phyloP scores from a whole-genome alignment of 2,888 invertebrate genomes.

The Drosophila longiperda region DNA sequence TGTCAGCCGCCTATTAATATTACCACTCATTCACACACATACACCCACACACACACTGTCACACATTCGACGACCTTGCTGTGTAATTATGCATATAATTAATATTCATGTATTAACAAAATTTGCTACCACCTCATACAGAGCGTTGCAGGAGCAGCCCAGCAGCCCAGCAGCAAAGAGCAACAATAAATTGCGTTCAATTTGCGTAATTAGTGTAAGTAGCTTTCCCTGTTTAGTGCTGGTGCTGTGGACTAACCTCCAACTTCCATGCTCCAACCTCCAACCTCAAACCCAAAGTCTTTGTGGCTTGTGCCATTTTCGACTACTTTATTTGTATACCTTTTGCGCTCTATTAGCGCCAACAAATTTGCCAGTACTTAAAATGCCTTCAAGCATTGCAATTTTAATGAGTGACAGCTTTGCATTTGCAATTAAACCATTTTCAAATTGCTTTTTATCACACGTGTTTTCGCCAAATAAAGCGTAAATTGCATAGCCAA shows the following conservation, averaged over 20 bases:
- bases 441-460: slow-evolving; percentile 28
- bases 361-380: slow-evolving; percentile 16
- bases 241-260: not conserved
- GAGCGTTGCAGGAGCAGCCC: slow-evolving; percentile 42
- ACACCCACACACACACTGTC: slow-evolving; percentile 15
- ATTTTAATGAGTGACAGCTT: slow-evolving; percentile 42
- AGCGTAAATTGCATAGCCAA: not conserved
- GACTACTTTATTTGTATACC: slow-evolving; percentile 12
- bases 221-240: slow-evolving; percentile 35
- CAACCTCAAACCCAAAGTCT: slow-evolving; percentile 12
- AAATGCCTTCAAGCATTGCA: slow-evolving; percentile 34
- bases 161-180: slow-evolving; percentile 8
- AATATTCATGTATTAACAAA: slow-evolving; percentile 73
- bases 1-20: slow-evolving; percentile 61
- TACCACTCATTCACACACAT: slow-evolving; percentile 11
- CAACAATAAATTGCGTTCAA: slow-evolving; percentile 72
- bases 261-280: not conserved
- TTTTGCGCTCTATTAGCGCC: slow-evolving; percentile 36
- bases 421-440: slow-evolving; percentile 33
- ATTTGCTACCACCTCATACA: slow-evolving; percentile 60
- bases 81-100: slow-evolving; percentile 77
- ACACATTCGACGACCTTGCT: slow-evolving; percentile 30
- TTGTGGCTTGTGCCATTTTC: slow-evolving; percentile 11
- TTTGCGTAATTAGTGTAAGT: slow-evolving; percentile 73
- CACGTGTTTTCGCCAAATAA: slow-evolving; percentile 3